phyloP scores from a whole-genome alignment of 1,140 invertebrate genomes.

The Zaprionus davidi region DNA sequence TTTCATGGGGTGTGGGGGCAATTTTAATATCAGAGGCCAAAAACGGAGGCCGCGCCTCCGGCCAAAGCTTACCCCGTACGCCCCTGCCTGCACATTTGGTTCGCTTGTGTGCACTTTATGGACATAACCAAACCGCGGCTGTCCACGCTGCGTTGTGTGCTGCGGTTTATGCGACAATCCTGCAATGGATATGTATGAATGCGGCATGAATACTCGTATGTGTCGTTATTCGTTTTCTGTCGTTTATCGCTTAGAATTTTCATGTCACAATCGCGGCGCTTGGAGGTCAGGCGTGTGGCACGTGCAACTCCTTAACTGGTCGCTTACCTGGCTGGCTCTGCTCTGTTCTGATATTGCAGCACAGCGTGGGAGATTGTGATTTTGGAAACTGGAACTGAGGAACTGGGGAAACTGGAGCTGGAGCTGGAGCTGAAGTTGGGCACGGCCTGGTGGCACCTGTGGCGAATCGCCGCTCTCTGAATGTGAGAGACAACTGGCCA shows the following conservation, averaged over 20 bases:
- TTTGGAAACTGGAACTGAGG: background rate
- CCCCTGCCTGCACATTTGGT: constrained; percentile 8
- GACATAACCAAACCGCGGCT: constrained; percentile 34
- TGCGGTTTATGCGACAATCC: constrained; percentile 36
- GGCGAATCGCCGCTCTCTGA: constrained; percentile 36
- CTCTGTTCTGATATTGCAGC: constrained; percentile 2
- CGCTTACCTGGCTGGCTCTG: background rate
- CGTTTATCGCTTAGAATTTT: constrained; percentile 28
- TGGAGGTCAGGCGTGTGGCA: constrained; percentile 32
- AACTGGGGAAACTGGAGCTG: background rate
- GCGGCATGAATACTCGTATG: too few species aligned
- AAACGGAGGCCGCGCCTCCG: constrained; percentile 37
- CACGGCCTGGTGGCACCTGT: constrained; percentile 44
- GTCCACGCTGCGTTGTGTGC: constrained; percentile 10
- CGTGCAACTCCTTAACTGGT: constrained; percentile 27
- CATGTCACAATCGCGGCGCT: constrained; percentile 27
- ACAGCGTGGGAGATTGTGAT: constrained; percentile 13
- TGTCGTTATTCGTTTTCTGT: constrained; percentile 21
- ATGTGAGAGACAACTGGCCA: constrained; percentile 28
- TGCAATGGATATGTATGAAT: constrained; percentile 24
- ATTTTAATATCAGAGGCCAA: constrained; percentile 59
- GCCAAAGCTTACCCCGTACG: constrained; percentile 2
- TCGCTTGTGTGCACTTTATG: constrained; percentile 70
- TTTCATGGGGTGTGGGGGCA: background rate
- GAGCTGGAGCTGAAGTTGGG: background rate